Conservation (phyloP, 2,797 vertebrate species). For the Hippopotamyrus pictus region DNA sequence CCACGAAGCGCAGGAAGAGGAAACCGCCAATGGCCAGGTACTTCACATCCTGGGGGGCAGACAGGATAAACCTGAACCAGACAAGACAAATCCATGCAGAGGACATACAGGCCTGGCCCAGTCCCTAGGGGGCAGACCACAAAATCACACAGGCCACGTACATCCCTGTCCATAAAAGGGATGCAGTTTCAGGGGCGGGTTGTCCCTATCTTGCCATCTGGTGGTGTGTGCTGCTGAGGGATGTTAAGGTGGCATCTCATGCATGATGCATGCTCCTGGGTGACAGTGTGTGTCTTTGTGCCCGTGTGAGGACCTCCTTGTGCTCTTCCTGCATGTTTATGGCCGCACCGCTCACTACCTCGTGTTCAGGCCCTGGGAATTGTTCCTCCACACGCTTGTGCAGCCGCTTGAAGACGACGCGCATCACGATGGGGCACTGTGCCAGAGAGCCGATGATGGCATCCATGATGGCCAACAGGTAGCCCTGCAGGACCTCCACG, state of each 20-base stretch:
- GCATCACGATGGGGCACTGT: slow-evolving; percentile 73
- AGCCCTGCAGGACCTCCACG: slow-evolving; percentile 57
- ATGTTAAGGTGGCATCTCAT: background rate
- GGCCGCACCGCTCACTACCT: slow-evolving; percentile 47
- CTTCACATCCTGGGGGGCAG: slow-evolving; percentile 67
- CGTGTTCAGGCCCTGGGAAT: slow-evolving; percentile 65
- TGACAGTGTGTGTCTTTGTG: background rate
- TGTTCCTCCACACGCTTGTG: slow-evolving; percentile 69
- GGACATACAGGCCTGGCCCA: background rate
- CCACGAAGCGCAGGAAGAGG: slow-evolving; percentile 84
- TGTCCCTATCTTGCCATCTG: background rate
- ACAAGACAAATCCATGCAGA: background rate
- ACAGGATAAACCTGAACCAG: background rate
- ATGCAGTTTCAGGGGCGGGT: background rate
- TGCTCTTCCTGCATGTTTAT: background rate
- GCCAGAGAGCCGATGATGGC: slow-evolving; percentile 58
- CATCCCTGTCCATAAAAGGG: background rate
- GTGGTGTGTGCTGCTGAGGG: background rate
- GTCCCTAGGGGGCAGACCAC: background rate
- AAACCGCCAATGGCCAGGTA: slow-evolving; percentile 84
- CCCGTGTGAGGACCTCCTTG: background rate
- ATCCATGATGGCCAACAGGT: slow-evolving; percentile 58
- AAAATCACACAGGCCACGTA: background rate
- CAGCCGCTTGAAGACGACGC: slow-evolving; percentile 76
- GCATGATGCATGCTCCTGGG: background rate